Evolutionary conservation across 2,888 invertebrate genomes (phyloP).

Genomic region (Carabus problematicus): DNA sequence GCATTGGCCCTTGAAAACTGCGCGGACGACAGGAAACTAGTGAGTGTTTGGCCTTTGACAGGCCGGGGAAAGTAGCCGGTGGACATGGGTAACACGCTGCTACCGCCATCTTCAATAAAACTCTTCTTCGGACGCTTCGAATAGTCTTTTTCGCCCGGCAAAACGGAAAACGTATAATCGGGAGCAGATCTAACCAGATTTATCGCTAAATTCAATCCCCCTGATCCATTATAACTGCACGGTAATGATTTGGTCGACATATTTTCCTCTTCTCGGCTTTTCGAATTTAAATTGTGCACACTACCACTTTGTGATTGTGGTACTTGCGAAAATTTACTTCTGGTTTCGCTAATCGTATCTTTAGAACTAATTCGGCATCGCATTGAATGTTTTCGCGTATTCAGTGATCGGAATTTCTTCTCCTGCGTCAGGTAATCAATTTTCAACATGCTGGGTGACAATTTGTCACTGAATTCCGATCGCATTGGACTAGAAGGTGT

Average conservation of each 20-base stretch:
- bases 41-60: conserved; percentile 73
- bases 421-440: conserved; percentile 52
- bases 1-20: conserved; percentile 75
- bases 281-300: conserved; percentile 11
- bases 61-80: conserved; percentile 67
- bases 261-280: conserved; percentile 46
- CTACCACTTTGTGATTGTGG: conserved; percentile 2
- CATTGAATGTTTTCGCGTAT: conserved; percentile 7
- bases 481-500: conserved; percentile 56
- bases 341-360: neutral
- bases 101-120: conserved; percentile 67
- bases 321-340: conserved; percentile 11
- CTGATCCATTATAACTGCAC: conserved; percentile 42
- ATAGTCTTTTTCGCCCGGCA: conserved; percentile 60
- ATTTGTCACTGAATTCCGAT: conserved; percentile 46
- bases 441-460: conserved; percentile 54
- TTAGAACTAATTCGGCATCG: conserved; percentile 16
- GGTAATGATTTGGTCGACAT: conserved; percentile 50
- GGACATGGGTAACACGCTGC: conserved; percentile 66
- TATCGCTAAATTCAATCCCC: conserved; percentile 45
- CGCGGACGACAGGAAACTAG: conserved; percentile 74
- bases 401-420: neutral
- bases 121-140: conserved; percentile 61
- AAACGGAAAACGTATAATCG: conserved; percentile 54
- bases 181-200: conserved; percentile 53